Percentiles rank a stretch among this genome's conserved stretches.
Evolutionary conservation across 1,140 invertebrate species (phyloP).

Genomic region (Drosophila orena): DNA sequence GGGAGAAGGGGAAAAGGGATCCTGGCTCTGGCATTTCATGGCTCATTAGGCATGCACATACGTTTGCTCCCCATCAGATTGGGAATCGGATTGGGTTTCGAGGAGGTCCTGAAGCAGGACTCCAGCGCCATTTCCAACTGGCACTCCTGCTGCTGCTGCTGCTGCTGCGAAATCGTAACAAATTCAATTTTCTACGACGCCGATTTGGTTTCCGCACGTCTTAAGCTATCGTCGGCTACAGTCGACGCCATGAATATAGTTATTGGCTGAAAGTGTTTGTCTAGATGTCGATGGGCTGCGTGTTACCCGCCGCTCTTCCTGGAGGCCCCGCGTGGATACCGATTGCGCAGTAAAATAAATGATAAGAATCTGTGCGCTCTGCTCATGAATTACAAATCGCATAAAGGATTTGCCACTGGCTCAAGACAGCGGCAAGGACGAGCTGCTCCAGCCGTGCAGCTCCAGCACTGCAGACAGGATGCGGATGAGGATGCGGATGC

Average conservation of each 20-base stretch:
- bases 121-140: background rate
- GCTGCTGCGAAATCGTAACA: conserved; percentile 53
- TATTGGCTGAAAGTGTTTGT: conserved; percentile 63
- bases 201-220: conserved; percentile 82
- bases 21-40: conserved; percentile 67
- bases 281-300: conserved; percentile 20
- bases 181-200: conserved; percentile 83
- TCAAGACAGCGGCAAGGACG: conserved; percentile 34
- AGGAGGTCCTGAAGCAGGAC: background rate
- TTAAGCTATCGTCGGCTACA: conserved; percentile 65
- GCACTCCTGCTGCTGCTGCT: background rate
- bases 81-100: background rate
- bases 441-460: conserved; percentile 18
- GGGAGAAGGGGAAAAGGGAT: conserved; percentile 11
- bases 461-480: conserved; percentile 31
- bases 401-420: conserved; percentile 80
- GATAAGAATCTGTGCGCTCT: conserved; percentile 80
- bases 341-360: conserved; percentile 78
- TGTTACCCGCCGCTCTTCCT: background rate
- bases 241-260: conserved; percentile 75
- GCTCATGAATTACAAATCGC: conserved; percentile 83
- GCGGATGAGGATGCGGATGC: conserved; percentile 9
- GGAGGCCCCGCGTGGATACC: conserved; percentile 40
- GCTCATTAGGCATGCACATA: conserved; percentile 82
- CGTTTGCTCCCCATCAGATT: conserved; percentile 35